phyloP scores from a whole-genome alignment of 2,888 invertebrate genomes.

The Theristus sp. region DNA sequence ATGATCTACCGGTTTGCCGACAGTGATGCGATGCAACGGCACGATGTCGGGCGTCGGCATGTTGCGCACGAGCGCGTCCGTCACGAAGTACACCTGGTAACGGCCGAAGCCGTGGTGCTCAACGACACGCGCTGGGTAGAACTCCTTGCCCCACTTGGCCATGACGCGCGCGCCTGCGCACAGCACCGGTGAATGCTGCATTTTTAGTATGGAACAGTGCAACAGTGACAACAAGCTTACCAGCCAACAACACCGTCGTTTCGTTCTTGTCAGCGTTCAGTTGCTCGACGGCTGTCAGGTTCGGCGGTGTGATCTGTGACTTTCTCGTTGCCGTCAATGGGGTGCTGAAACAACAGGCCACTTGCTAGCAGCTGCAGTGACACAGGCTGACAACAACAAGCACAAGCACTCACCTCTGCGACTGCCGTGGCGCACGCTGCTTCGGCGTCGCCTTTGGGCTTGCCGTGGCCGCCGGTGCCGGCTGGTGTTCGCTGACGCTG shows the following conservation, averaged over 20 bases:
- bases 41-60: constrained; percentile 7
- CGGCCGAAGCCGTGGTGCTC: background rate
- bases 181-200: background rate
- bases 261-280: constrained; percentile 4
- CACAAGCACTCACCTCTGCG: too few species aligned
- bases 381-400: too few species aligned
- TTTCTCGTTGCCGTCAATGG: background rate
- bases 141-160: constrained; percentile 7
- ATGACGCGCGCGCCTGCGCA: constrained; percentile 9
- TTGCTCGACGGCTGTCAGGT: background rate
- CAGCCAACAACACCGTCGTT: background rate
- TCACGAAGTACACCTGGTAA: constrained; percentile 5
- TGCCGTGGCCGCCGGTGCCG: too few species aligned
- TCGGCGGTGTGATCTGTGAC: background rate
- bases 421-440: too few species aligned
- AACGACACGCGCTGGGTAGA: constrained; percentile 5
- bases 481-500: too few species aligned
- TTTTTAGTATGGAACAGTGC: background rate
- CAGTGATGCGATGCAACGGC: background rate
- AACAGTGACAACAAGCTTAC: background rate
- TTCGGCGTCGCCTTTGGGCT: too few species aligned
- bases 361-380: too few species aligned
- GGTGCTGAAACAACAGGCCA: too few species aligned
- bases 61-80: constrained; percentile 4
- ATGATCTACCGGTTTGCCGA: constrained; percentile 2